Evolutionary conservation across 2,797 vertebrate species (phyloP).

Genomic region (Gadopsis marmoratus): DNA sequence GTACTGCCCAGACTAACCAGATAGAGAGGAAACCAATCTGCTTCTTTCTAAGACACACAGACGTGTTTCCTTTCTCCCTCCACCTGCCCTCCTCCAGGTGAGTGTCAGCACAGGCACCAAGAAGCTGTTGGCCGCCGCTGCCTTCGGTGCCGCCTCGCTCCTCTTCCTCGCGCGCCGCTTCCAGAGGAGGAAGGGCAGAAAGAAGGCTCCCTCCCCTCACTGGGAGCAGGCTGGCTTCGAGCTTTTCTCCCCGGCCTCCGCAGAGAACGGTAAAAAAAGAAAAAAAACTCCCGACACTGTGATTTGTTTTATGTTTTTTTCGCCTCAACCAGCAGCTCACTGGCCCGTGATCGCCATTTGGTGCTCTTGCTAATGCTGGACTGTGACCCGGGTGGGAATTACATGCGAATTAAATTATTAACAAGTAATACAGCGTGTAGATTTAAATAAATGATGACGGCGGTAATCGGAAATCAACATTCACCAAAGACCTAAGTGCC

Average conservation of each 20-base stretch:
- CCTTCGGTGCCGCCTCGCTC: slow-evolving; percentile 90
- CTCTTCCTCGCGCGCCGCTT: slow-evolving; percentile 94
- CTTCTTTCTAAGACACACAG: neutral
- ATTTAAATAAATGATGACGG: neutral
- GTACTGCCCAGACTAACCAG: too few relatives aligned
- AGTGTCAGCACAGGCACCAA: slow-evolving; percentile 89
- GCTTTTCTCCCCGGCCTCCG: slow-evolving; percentile 79
- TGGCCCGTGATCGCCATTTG: neutral
- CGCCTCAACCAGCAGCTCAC: neutral
- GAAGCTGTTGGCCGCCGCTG: slow-evolving; percentile 90
- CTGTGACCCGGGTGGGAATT: neutral
- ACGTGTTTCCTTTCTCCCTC: neutral
- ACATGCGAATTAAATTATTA: neutral
- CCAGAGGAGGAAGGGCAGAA: slow-evolving; percentile 92
- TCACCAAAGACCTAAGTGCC: neutral
- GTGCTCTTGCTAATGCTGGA: neutral
- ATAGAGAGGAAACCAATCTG: neutral
- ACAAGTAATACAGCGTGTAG: neutral
- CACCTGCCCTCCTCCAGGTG: slow-evolving; percentile 82
- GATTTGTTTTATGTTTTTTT: neutral
- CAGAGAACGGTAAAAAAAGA: slow-evolving; percentile 85
- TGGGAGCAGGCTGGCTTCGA: slow-evolving; percentile 89
- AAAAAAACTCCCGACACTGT: neutral
- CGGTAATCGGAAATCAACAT: neutral
- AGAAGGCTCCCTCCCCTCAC: slow-evolving; percentile 77